phyloP scores from a whole-genome alignment of 2,888 invertebrate genomes.

The Drosophila mercatorum region DNA sequence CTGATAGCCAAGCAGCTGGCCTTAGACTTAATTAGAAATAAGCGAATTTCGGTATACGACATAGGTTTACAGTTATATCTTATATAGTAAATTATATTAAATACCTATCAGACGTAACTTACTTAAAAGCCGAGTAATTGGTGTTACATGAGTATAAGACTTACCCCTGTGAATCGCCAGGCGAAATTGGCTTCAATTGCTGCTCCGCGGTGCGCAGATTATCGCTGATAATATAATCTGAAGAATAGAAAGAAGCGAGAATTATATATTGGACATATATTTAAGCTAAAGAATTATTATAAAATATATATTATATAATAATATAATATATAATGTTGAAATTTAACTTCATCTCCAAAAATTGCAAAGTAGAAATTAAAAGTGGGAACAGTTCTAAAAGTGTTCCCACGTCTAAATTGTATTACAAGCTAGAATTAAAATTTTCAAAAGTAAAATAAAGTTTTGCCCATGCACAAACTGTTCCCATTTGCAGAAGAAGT shows the following conservation, averaged over 20 bases:
- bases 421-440: no score
- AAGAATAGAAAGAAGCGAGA: conserved; percentile 29
- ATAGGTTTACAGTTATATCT: background rate
- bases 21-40: background rate
- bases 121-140: conserved; percentile 39
- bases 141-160: conserved; percentile 53
- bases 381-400: background rate
- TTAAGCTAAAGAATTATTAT: no score
- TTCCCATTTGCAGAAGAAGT: background rate
- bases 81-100: background rate
- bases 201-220: conserved; percentile 85
- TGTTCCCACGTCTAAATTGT: background rate
- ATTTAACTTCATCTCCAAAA: no score
- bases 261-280: no score
- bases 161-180: conserved; percentile 85
- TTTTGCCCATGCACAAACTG: background rate
- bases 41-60: no score
- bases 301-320: no score
- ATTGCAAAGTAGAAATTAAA: background rate
- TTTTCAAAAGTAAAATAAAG: background rate
- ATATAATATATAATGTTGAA: no score
- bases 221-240: conserved; percentile 86
- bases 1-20: background rate
- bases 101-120: background rate
- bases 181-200: conserved; percentile 84